These are phyloP conservation scores for Andrena flavipes DNA, from an alignment of 2,888 invertebrate species.

Conservation along the genomic window DNA sequence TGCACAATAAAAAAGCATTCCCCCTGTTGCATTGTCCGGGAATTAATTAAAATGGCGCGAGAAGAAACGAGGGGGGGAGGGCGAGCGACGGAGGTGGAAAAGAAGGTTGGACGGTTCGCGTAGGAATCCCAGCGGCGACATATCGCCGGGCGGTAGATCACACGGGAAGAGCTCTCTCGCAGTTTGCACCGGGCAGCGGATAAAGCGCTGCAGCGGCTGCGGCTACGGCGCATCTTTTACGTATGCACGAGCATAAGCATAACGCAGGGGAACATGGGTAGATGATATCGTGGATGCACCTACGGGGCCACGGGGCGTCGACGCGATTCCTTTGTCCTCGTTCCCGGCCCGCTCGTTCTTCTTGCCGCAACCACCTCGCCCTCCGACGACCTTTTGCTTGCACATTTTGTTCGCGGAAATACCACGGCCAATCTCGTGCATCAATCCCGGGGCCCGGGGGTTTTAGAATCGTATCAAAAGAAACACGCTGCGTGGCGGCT, in stretches of 20 bases:
- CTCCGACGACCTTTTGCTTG: slow-evolving; percentile 71
- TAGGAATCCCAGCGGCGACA: slow-evolving; percentile 69
- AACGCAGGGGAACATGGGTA: slow-evolving; percentile 82
- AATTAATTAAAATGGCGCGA: slow-evolving; percentile 63
- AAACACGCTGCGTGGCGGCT: slow-evolving; percentile 44
- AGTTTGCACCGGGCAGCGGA: slow-evolving; percentile 64
- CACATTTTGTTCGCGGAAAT: slow-evolving; percentile 72
- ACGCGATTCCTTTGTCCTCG: slow-evolving; percentile 79
- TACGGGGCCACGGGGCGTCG: slow-evolving; percentile 81
- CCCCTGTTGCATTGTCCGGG: slow-evolving; percentile 49
- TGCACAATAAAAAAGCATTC: slow-evolving; percentile 34
- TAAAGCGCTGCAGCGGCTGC: slow-evolving; percentile 62
- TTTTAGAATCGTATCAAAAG: slow-evolving; percentile 61
- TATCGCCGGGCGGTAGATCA: slow-evolving; percentile 69
- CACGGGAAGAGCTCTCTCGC: slow-evolving; percentile 56
- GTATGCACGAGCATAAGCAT: slow-evolving; percentile 81
- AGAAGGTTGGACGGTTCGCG: slow-evolving; percentile 51
- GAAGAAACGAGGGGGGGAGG: slow-evolving; percentile 49
- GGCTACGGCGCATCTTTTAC: slow-evolving; percentile 68
- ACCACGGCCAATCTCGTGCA: slow-evolving; percentile 69
- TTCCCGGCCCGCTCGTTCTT: slow-evolving; percentile 77
- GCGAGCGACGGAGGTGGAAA: slow-evolving; percentile 23
- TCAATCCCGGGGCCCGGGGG: slow-evolving; percentile 61
- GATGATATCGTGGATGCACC: slow-evolving; percentile 83
- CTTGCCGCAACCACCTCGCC: slow-evolving; percentile 68